Conservation (phyloP, 1,140 invertebrate genomes). For the Drosophila rufa region DNA sequence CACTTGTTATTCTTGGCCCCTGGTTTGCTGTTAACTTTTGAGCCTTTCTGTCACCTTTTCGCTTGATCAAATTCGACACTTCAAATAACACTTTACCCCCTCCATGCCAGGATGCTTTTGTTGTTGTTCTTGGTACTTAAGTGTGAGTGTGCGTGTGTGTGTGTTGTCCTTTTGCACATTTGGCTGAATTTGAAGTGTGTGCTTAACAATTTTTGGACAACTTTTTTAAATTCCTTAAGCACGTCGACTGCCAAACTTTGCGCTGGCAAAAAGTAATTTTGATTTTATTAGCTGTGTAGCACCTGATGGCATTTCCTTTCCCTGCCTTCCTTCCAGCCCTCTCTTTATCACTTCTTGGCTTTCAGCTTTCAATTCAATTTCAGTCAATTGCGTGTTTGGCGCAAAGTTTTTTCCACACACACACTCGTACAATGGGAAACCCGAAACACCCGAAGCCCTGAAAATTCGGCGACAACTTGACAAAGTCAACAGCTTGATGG, state of each 20-base stretch:
- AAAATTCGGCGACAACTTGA: conserved; percentile 56
- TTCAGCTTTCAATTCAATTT: conserved; percentile 73
- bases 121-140: conserved; percentile 38
- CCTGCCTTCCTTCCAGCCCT: background rate
- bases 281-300: conserved; percentile 82
- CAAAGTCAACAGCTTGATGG: conserved; percentile 64
- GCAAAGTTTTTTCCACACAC: conserved; percentile 59
- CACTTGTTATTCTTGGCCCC: conserved; percentile 35
- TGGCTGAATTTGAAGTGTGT: conserved; percentile 72
- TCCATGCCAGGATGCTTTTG: conserved; percentile 5
- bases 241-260: conserved; percentile 61
- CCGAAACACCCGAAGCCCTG: conserved; percentile 32
- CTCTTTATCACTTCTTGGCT: conserved; percentile 20
- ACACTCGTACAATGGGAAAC: conserved; percentile 25
- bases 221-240: conserved; percentile 76
- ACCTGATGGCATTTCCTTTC: conserved; percentile 65
- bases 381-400: conserved; percentile 63
- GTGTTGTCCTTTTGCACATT: conserved; percentile 62
- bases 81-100: conserved; percentile 65
- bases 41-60: conserved; percentile 64
- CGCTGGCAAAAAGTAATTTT: conserved; percentile 75
- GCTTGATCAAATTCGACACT: conserved; percentile 71
- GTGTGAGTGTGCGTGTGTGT: conserved; percentile 28
- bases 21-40: conserved; percentile 49
- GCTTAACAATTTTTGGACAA: conserved; percentile 76